Evolutionary conservation across 2,888 invertebrate genomes (phyloP), one percentile per base, ranked within the genome.

Genomic region (Apoda limacodes): DNA sequence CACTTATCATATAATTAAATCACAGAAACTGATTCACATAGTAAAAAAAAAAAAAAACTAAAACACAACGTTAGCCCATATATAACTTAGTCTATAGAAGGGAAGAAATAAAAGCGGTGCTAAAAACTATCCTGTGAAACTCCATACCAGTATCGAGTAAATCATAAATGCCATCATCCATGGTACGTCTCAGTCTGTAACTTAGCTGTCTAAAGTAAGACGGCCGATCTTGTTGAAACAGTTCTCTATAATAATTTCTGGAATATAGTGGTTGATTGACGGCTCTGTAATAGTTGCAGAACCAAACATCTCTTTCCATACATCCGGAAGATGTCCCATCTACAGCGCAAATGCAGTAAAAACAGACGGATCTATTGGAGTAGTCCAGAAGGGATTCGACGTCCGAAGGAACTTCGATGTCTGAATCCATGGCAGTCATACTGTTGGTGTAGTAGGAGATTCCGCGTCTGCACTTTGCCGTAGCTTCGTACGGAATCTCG

Each of bases 371-470:
- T 0, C 22, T 46, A 13, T 59, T 48, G 7, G 39, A 14, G 36
- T 68, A 71, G 42, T 63, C 60, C 7, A 75, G 42, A 0, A 68
- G 50, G 0, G 63, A 59, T 0, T 55, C 54, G 3, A 67, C 27
- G 2, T 63, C 62, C 1, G 44, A 38, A 0, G 35, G 45, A 2
- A 60, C 37, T 20, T 65, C 64, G 2, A 75, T 56, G 30, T 61
- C 59, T 0, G 69, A 68, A 13, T 62, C 50, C 14, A 64, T 65
- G 0, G 69, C 64, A 1, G 36, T 52, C 1, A 49, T 5, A 24
- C 57, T 58, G 50, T 71, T 74, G 31, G 57, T 65, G 54, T 78
- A 78, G 54, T 67, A 78, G 2, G 71, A 63, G 5, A 45, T 47
- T 0, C 63, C 64, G 9, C 76, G 55, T 13, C 32, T 48, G 42